Evolutionary conservation across 2,113 vertebrate species (phyloP).

Genomic region (Physeter macrocephalus): DNA sequence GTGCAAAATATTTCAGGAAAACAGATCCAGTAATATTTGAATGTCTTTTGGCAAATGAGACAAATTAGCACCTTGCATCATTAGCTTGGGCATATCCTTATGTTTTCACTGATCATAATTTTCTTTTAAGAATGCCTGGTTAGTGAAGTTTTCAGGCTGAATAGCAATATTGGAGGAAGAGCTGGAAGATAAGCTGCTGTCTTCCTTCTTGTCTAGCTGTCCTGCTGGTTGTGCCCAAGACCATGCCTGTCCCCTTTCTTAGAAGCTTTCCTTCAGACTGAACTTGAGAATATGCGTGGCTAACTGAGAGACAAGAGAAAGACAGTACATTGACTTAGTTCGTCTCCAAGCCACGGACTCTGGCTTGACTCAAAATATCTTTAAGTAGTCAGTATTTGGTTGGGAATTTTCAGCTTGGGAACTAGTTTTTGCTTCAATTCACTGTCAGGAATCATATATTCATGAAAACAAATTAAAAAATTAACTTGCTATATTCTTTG

Average conservation of each 20-base stretch:
- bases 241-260: background rate
- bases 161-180: background rate
- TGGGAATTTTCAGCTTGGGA: background rate
- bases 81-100: background rate
- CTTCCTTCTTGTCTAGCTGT: background rate
- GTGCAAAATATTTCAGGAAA: background rate
- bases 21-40: background rate
- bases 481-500: background rate
- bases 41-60: background rate
- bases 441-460: background rate
- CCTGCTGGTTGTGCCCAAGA: background rate
- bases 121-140: background rate
- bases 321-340: background rate
- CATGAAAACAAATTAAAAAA: background rate
- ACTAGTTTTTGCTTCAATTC: background rate
- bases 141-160: background rate
- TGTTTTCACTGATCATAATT: background rate
- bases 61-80: background rate
- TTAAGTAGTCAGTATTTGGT: background rate
- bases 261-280: background rate
- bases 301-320: background rate
- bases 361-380: background rate
- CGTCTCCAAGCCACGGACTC: background rate
- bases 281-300: background rate
- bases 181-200: background rate